Evolutionary conservation across 30 jellyfish, hydroid and myxozoan species (phyloP), one percentile per base, ranked within the genome.

Genomic region (Phacellophora camtschatica): DNA sequence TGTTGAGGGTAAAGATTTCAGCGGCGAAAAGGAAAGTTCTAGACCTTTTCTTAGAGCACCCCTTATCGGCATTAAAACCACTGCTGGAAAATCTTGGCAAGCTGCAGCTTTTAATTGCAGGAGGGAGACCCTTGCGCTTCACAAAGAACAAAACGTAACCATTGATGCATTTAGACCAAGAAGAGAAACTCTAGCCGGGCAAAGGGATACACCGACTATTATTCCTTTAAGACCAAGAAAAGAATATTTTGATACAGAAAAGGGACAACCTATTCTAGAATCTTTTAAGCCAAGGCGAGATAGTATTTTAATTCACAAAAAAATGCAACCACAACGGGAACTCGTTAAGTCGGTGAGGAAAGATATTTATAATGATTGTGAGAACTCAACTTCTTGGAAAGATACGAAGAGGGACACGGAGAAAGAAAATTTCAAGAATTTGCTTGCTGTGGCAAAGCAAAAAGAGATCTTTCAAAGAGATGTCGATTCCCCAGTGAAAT

Each of bases 41-140:
- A 57, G 35, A 37, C 91, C 91, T 22, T 75, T 58, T 27, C 83
- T 80, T 24, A 83, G 91, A 19, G 91, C 91, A 23, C 91, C 91
- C 5, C 45, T 80, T 54, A 80, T 80, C 67, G 66, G 66, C 4
- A 80, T 80, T 59, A 71, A 64, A 35, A n/a, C n/a, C n/a, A 64
- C 91, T 12, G 49, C 35, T 34, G 69, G 84, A 24, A 65, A 66
- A 31, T 50, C 77, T 3, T 18, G 33, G 28, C 15, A 49, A 54
- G 77, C 84, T 5, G 46, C 28, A 12, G 45, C 81, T n/a, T 18
- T 41, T 37, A 80, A 32, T 24, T 27, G 42, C 18, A 53, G 91
- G 32, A 37, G 91, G 31, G 91, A 80, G 28, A 80, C 91, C 1
- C 66, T 80, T 5, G 83, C 91, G 3, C 54, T 64, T 41, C 80